Percentiles rank a stretch among this genome's conserved stretches.
These are phyloP conservation scores for Gila orcuttii DNA, from an alignment of 2,113 vertebrate genomes.

Conservation along the genomic window DNA sequence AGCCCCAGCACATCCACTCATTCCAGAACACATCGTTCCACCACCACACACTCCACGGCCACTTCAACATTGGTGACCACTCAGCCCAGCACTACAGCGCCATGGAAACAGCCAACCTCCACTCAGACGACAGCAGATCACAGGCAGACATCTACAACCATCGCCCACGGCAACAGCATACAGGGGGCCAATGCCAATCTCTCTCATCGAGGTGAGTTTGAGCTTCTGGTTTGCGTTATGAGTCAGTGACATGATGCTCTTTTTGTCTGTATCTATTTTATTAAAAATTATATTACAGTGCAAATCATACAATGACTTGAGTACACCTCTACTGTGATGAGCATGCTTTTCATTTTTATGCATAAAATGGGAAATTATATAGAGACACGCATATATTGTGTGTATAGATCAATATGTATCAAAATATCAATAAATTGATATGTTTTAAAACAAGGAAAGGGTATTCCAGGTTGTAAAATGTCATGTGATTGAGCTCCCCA, in stretches of 20 bases:
- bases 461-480: background rate
- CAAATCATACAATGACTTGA: background rate
- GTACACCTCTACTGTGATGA: background rate
- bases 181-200: constrained; percentile 87
- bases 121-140: constrained; percentile 50
- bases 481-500: background rate
- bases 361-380: too few relatives aligned
- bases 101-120: constrained; percentile 41
- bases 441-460: background rate
- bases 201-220: constrained; percentile 88
- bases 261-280: background rate
- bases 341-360: background rate
- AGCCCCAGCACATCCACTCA: constrained; percentile 33
- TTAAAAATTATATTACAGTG: background rate
- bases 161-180: constrained; percentile 69
- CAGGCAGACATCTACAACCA: constrained; percentile 33
- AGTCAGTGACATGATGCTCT: background rate
- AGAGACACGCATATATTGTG: too few relatives aligned
- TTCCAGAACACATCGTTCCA: constrained; percentile 33
- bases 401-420: too few relatives aligned
- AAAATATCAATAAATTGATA: too few relatives aligned
- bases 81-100: constrained; percentile 43
- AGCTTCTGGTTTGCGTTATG: background rate
- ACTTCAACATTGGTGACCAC: constrained; percentile 17
- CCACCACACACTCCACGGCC: constrained; percentile 22